Evolutionary conservation across 1,140 invertebrate species (phyloP).

Genomic region (Sarcophaga bullata): DNA sequence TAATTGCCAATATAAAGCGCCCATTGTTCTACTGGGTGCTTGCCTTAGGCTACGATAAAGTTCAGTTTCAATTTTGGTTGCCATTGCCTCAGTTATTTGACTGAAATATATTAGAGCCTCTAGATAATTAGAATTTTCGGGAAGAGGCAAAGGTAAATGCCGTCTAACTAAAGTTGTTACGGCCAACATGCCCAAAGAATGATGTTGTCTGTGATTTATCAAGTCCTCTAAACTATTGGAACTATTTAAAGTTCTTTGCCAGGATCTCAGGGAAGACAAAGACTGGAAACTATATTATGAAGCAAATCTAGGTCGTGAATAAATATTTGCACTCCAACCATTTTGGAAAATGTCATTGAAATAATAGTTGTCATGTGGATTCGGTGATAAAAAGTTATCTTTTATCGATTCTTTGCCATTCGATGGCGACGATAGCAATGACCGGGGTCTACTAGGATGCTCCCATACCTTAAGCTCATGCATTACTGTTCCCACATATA

Average conservation of each 20-base stretch:
- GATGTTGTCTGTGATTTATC: slow-evolving; percentile 84
- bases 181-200: slow-evolving; percentile 74
- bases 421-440: slow-evolving; percentile 83
- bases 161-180: slow-evolving; percentile 71
- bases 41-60: slow-evolving; percentile 79
- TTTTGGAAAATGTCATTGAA: slow-evolving; percentile 90
- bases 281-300: slow-evolving; percentile 98
- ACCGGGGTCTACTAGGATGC: slow-evolving; percentile 52
- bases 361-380: slow-evolving; percentile 82
- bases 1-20: slow-evolving; percentile 98
- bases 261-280: slow-evolving; percentile 74
- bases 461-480: slow-evolving; percentile 74
- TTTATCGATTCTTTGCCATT: slow-evolving; percentile 86
- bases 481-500: slow-evolving; percentile 86
- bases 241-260: slow-evolving; percentile 69
- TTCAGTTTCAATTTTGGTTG: slow-evolving; percentile 88
- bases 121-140: slow-evolving; percentile 67
- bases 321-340: slow-evolving; percentile 82
- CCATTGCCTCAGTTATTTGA: slow-evolving; percentile 88
- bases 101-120: slow-evolving; percentile 77
- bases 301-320: slow-evolving; percentile 84
- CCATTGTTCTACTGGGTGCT: slow-evolving; percentile 87
- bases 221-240: slow-evolving; percentile 73
- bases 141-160: slow-evolving; percentile 71
- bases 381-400: slow-evolving; percentile 76